Percentiles rank a stretch among this genome's conserved stretches.
Conservation (phyloP, 2,888 invertebrate genomes). For the Neuroscelio doddi region DNA sequence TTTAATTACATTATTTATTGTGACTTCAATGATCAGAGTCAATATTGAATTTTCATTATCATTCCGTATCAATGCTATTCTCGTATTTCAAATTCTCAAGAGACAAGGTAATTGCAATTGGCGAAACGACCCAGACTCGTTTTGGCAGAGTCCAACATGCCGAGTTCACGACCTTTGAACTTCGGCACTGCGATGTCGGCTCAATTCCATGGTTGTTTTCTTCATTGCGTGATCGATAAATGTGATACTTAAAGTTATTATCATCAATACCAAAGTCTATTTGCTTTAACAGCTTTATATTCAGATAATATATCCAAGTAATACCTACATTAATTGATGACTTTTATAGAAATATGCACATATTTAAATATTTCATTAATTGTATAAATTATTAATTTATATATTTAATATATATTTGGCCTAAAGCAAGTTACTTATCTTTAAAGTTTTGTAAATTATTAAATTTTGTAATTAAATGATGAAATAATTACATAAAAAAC, state of each 20-base stretch:
- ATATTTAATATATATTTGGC: too few species aligned
- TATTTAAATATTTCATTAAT: too few species aligned
- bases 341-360: too few species aligned
- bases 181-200: not conserved
- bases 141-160: slow-evolving; percentile 3
- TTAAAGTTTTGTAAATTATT: too few species aligned
- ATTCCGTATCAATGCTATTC: slow-evolving; percentile 7
- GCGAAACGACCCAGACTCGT: slow-evolving; percentile 12
- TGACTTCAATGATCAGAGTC: not conserved
- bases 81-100: slow-evolving; percentile 14
- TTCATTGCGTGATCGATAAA: slow-evolving; percentile 48
- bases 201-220: slow-evolving; percentile 39
- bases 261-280: too few species aligned
- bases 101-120: slow-evolving; percentile 9
- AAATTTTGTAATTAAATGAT: too few species aligned
- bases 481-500: too few species aligned
- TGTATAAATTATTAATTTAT: too few species aligned
- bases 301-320: too few species aligned
- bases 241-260: slow-evolving; percentile 21
- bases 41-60: slow-evolving; percentile 11
- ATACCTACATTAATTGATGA: too few species aligned
- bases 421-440: too few species aligned
- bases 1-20: not conserved
- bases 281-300: too few species aligned
- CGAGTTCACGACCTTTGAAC: slow-evolving; percentile 18